A percentile compares a stretch with the other conserved stretches of the same genome.
These are phyloP conservation scores for Cheumatopsyche charites DNA, from an alignment of 1,140 invertebrate genomes.

Conservation along the genomic window DNA sequence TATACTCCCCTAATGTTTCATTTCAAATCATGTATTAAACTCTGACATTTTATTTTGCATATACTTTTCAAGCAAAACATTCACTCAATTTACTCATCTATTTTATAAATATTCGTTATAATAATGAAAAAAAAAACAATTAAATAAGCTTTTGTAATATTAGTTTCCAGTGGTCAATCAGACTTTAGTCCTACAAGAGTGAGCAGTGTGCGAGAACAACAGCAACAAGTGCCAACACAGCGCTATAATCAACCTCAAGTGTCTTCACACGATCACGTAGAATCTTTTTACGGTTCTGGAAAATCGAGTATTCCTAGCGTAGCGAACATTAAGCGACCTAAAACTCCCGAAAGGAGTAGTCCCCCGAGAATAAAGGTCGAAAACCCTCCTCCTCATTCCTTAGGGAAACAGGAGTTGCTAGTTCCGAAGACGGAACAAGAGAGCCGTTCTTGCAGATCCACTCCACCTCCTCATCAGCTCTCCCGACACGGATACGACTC, in stretches of 20 bases:
- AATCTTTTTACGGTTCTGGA: conserved; percentile 46
- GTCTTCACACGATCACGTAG: background rate
- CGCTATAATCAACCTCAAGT: conserved; percentile 33
- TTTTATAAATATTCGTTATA: too few relatives aligned
- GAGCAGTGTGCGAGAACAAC: conserved; percentile 37
- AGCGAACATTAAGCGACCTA: conserved; percentile 52
- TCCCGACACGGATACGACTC: conserved; percentile 64
- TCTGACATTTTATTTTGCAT: too few relatives aligned
- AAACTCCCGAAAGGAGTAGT: conserved; percentile 64
- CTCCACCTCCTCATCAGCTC: conserved; percentile 58
- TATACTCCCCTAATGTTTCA: too few relatives aligned
- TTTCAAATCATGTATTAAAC: too few relatives aligned
- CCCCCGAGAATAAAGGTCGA: conserved; percentile 63
- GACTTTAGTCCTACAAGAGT: conserved; percentile 46
- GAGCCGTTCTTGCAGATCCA: conserved; percentile 54
- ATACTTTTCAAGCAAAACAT: too few relatives aligned
- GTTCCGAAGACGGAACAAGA: conserved; percentile 65
- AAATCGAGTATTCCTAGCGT: conserved; percentile 43
- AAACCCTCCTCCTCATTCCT: background rate
- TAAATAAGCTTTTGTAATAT: background rate
- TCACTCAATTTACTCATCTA: too few relatives aligned
- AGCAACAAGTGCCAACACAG: background rate
- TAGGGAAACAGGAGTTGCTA: conserved; percentile 62
- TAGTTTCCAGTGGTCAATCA: conserved; percentile 46
- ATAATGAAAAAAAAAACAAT: too few relatives aligned